These are phyloP conservation scores for Phalacrocorax brasilianus DNA, from an alignment of 2,113 vertebrate species.

Conservation along the genomic window DNA sequence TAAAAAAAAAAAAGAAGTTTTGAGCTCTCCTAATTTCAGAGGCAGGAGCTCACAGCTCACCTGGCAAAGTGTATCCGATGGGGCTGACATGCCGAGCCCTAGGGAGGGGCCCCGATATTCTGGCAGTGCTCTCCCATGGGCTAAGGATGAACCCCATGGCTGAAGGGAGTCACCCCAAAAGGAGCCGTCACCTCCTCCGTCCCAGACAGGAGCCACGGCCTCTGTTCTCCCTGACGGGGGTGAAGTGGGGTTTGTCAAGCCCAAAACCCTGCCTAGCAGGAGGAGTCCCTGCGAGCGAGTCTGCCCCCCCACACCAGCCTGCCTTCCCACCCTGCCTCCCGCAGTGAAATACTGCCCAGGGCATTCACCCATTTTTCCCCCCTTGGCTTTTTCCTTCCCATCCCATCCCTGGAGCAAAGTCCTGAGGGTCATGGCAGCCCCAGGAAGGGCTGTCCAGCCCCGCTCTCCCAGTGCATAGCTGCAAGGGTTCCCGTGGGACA, in stretches of 20 bases:
- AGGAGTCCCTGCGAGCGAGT: too few species aligned
- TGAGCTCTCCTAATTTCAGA: not conserved
- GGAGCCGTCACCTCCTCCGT: accelerated
- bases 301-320: not conserved
- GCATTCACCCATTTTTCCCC: not conserved
- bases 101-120: accelerated
- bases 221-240: accelerated
- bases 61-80: accelerated
- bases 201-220: not conserved
- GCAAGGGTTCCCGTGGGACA: not conserved
- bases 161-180: not conserved
- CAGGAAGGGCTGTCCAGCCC: not conserved
- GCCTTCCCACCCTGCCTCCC: not conserved
- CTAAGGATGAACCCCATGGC: not conserved
- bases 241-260: accelerated
- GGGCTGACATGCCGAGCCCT: accelerated
- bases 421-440: not conserved
- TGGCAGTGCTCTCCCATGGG: not conserved
- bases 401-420: not conserved
- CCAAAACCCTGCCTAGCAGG: accelerated
- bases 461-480: not conserved
- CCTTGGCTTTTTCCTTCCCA: not conserved
- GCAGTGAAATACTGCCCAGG: accelerated
- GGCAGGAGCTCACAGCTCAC: not conserved
- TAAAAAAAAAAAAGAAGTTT: not conserved